Evolutionary conservation across 2,888 invertebrate genomes (phyloP).

Genomic region (Penaeus monodon): DNA sequence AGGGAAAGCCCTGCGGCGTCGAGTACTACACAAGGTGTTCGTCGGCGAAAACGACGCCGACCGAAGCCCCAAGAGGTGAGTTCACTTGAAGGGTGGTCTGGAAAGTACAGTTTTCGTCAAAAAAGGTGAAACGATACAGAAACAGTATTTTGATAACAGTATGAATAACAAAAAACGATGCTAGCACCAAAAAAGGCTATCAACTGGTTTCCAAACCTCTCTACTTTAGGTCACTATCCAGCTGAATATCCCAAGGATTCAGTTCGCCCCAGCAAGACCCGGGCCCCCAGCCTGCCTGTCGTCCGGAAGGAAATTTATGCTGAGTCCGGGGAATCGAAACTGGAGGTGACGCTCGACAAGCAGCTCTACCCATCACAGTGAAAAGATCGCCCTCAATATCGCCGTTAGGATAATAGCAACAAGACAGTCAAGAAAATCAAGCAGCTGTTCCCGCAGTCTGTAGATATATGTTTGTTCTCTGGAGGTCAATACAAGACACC

Average conservation of each 20-base stretch:
- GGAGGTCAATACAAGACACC: conserved; percentile 91
- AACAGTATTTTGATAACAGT: no score
- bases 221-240: conserved; percentile 82
- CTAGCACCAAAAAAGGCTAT: no score
- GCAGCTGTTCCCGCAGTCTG: conserved; percentile 92
- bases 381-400: conserved; percentile 89
- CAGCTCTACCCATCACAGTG: conserved; percentile 91
- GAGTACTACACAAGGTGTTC: conserved; percentile 90
- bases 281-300: conserved; percentile 90
- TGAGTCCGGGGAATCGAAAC: conserved; percentile 92
- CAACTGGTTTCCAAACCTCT: not conserved
- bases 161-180: no score
- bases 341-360: conserved; percentile 94
- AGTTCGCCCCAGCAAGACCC: conserved; percentile 89
- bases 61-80: conserved; percentile 82
- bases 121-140: no score
- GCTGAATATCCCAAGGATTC: conserved; percentile 90
- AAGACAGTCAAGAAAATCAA: conserved; percentile 96
- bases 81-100: not conserved
- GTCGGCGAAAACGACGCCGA: conserved; percentile 85
- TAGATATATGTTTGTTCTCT: conserved; percentile 95
- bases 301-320: conserved; percentile 94
- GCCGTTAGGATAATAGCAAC: conserved; percentile 92
- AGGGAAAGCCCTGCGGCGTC: conserved; percentile 91
- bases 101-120: no score